These are phyloP conservation scores for Aleadryas rufinucha DNA, from an alignment of 2,113 vertebrate species.

Conservation along the genomic window DNA sequence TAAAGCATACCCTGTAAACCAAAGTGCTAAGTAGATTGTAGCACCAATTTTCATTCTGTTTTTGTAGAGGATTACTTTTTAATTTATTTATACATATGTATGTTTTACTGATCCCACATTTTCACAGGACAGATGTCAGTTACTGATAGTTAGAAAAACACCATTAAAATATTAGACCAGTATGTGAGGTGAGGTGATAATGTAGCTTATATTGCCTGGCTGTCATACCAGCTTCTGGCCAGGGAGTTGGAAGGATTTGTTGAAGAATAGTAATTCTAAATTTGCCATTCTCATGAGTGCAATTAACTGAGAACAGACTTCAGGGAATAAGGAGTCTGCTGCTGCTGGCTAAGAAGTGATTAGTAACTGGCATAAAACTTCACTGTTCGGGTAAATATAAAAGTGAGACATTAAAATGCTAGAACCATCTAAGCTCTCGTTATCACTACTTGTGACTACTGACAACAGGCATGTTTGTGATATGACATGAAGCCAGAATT, in stretches of 20 bases:
- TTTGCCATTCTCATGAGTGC: slow-evolving; percentile 39
- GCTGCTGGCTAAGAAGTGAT: slow-evolving; percentile 28
- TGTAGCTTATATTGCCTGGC: not conserved
- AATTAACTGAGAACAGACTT: slow-evolving; percentile 49
- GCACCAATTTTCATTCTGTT: not conserved
- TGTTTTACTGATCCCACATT: not conserved
- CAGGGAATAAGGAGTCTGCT: slow-evolving; percentile 24
- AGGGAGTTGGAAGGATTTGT: not conserved
- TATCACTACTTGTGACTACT: slow-evolving; percentile 40
- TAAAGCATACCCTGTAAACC: not conserved
- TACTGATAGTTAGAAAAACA: not conserved
- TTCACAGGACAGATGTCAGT: not conserved
- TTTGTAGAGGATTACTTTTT: not conserved
- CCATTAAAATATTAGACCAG: not conserved
- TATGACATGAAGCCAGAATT: slow-evolving; percentile 25
- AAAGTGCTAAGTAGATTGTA: not conserved
- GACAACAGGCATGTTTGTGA: slow-evolving; percentile 7
- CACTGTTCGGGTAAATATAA: not conserved
- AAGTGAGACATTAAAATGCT: slow-evolving; percentile 41
- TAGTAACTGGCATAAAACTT: slow-evolving; percentile 31
- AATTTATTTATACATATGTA: not conserved
- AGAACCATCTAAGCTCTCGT: slow-evolving; percentile 22
- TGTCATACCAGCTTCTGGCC: not conserved
- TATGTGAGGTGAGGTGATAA: not conserved
- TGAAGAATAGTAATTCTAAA: slow-evolving; percentile 33